Evolutionary conservation across 2,888 invertebrate genomes (phyloP).

Genomic region (Tholera decimalis): DNA sequence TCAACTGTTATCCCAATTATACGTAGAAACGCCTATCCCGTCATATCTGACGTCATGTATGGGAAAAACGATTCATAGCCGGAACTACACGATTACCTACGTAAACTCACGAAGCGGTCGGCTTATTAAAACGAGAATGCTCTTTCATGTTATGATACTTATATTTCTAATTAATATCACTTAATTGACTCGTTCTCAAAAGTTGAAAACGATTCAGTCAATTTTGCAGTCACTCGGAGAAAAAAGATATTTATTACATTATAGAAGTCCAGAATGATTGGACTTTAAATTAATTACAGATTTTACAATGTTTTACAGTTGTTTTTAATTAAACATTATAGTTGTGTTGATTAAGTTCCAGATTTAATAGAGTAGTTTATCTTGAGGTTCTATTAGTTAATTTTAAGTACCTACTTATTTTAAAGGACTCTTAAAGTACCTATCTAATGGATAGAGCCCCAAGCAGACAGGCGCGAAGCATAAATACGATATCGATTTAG

Average conservation of each 20-base stretch:
- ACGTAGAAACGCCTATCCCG: constrained; percentile 16
- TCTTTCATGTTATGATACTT: constrained; percentile 14
- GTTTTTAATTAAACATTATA: constrained; percentile 32
- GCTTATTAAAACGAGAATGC: constrained; percentile 5
- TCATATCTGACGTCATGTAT: constrained; percentile 46
- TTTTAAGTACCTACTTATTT: constrained; percentile 10
- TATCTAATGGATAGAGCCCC: neutral
- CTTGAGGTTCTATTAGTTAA: constrained; percentile 2
- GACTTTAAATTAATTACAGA: constrained; percentile 37
- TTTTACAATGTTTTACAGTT: constrained; percentile 32
- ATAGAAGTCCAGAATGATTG: constrained; percentile 19
- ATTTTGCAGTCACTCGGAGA: constrained; percentile 5
- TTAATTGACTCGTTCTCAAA: constrained; percentile 29
- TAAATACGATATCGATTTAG: neutral
- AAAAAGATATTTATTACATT: constrained; percentile 34
- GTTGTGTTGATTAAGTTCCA: constrained; percentile 16
- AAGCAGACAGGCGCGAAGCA: neutral
- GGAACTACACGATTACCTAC: constrained; percentile 46
- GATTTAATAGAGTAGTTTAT: constrained; percentile 10
- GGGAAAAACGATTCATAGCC: constrained; percentile 55
- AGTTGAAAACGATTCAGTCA: constrained; percentile 25
- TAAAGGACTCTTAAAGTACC: neutral
- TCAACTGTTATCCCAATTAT: constrained; percentile 21
- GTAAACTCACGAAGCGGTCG: constrained; percentile 37
- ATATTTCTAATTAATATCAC: constrained; percentile 29